Evolutionary conservation across 2,888 invertebrate genomes (phyloP).

Genomic region (Beris chalybata): DNA sequence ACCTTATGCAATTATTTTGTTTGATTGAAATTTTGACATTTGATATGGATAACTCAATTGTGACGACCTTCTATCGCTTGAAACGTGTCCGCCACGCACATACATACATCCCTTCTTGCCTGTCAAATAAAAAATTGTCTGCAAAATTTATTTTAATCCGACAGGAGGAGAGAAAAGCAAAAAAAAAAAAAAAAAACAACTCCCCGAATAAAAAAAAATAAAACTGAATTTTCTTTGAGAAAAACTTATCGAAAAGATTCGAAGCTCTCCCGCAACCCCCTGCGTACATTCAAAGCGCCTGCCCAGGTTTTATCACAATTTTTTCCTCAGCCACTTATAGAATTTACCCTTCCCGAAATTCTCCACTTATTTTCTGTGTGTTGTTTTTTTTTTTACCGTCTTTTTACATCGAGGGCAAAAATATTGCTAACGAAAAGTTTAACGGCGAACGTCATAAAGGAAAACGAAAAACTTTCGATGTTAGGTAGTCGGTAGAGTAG

Average conservation of each 20-base stretch:
- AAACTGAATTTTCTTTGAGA: conserved; percentile 19
- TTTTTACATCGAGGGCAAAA: conserved; percentile 15
- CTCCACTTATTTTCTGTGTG: conserved; percentile 14
- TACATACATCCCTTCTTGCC: conserved; percentile 21
- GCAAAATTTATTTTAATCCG: conserved; percentile 31
- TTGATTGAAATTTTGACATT: conserved; percentile 34
- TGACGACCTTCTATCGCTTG: conserved; percentile 23
- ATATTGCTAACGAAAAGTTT: conserved; percentile 18
- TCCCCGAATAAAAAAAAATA: conserved; percentile 10
- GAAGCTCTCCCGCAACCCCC: neutral
- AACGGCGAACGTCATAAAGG: conserved; percentile 17
- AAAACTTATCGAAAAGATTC: conserved; percentile 2
- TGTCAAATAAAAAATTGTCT: conserved; percentile 31
- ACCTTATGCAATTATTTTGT: conserved; percentile 30
- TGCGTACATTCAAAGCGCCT: conserved; percentile 28
- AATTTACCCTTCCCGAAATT: conserved; percentile 34
- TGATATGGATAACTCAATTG: conserved; percentile 33
- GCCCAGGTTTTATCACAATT: conserved; percentile 26
- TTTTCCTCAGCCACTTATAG: conserved; percentile 29
- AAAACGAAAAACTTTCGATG: conserved; percentile 6
- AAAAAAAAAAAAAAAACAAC: conserved; percentile 7
- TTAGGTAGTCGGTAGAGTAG: conserved; percentile 11
- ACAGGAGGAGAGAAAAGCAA: conserved; percentile 27
- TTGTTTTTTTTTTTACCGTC: conserved; percentile 19
- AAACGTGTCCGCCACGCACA: conserved; percentile 29